These are phyloP conservation scores for Gadopsis marmoratus DNA, from an alignment of 2,797 vertebrate genomes.

Conservation along the genomic window DNA sequence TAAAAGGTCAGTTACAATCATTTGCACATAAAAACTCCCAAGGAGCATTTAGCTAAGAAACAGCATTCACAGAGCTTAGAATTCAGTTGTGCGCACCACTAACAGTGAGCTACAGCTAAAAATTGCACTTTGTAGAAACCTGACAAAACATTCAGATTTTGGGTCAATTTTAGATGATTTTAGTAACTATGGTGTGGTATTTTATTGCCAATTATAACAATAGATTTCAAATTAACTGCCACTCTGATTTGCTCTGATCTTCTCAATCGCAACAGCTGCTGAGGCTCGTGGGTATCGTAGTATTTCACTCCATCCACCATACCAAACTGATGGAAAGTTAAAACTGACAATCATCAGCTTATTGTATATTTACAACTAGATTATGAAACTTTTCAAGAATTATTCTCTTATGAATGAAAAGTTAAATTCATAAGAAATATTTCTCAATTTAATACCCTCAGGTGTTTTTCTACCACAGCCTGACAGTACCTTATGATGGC, in stretches of 20 bases:
- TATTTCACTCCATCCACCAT: background rate
- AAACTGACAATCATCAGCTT: background rate
- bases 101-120: background rate
- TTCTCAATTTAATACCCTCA: background rate
- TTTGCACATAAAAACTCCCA: background rate
- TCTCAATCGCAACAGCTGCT: background rate
- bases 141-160: too few species aligned
- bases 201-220: background rate
- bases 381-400: background rate
- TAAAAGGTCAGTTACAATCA: background rate
- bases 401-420: background rate
- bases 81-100: background rate
- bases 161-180: constrained; percentile 11
- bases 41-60: background rate
- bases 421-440: background rate
- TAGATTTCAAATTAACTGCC: background rate
- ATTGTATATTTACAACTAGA: background rate
- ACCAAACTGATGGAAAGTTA: background rate
- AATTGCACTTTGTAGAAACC: background rate
- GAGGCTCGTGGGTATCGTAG: background rate
- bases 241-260: background rate
- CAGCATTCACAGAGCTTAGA: background rate
- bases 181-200: background rate
- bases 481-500: background rate
- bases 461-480: background rate